Conservation (phyloP, 2,797 vertebrate genomes). For the Gadopsis marmoratus region DNA sequence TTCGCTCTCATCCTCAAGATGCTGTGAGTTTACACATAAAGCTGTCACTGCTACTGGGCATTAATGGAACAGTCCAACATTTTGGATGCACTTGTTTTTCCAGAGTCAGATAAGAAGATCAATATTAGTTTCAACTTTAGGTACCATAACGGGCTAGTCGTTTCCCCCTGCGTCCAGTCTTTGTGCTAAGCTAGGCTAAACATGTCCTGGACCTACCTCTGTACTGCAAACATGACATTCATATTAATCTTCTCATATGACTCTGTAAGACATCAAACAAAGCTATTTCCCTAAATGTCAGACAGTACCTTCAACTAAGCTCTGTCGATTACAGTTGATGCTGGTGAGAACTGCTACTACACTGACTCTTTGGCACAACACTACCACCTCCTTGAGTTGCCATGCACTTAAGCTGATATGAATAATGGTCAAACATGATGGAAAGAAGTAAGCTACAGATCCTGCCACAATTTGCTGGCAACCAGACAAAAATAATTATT, state of each 20-base stretch:
- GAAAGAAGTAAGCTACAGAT: neutral
- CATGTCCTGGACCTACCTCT: neutral
- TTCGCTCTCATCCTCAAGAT: constrained; percentile 98
- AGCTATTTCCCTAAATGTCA: neutral
- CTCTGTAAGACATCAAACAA: neutral
- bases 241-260: neutral
- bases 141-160: neutral
- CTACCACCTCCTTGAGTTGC: neutral
- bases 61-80: neutral
- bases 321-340: neutral
- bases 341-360: no score
- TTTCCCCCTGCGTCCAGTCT: neutral
- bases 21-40: constrained; percentile 89
- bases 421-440: neutral
- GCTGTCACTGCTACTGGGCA: neutral
- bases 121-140: neutral
- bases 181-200: neutral
- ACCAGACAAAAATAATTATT: neutral
- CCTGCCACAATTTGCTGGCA: neutral
- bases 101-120: neutral
- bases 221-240: neutral
- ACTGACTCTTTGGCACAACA: neutral
- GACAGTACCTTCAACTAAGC: neutral
- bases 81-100: neutral
- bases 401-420: no score